Conservation (phyloP, 2,113 vertebrate species). For the Machaerirhynchus nigripectus region DNA sequence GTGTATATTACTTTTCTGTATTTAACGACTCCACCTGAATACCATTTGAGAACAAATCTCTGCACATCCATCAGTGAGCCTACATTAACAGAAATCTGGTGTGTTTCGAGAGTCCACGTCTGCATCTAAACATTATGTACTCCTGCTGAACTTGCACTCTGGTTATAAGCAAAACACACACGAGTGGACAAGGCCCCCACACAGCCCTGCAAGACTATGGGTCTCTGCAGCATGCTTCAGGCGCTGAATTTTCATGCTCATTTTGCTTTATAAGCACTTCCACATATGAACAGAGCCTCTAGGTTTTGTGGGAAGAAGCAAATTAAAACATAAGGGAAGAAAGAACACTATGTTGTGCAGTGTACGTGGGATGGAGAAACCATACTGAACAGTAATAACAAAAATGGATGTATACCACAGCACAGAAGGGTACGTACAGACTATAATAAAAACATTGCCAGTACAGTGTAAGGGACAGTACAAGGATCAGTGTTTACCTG, state of each 20-base stretch:
- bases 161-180: background rate
- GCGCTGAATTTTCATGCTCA: background rate
- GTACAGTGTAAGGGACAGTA: background rate
- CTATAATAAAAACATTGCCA: background rate
- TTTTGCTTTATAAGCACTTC: slow-evolving; percentile 16
- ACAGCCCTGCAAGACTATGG: background rate
- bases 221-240: background rate
- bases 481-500: background rate
- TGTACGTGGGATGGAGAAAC: background rate
- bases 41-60: background rate
- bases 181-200: background rate
- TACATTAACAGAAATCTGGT: background rate
- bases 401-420: background rate
- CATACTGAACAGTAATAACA: background rate
- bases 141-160: background rate
- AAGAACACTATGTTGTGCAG: background rate
- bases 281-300: background rate
- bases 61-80: background rate
- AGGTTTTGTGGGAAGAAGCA: slow-evolving; percentile 8
- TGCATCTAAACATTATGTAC: background rate
- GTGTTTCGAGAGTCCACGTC: background rate
- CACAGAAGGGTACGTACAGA: background rate
- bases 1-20: background rate
- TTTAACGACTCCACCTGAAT: background rate
- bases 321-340: slow-evolving; percentile 39